Percentiles rank a stretch among this genome's conserved stretches.
These are phyloP conservation scores for Halichoerus grypus DNA, from an alignment of 2,113 vertebrate genomes.

Conservation along the genomic window DNA sequence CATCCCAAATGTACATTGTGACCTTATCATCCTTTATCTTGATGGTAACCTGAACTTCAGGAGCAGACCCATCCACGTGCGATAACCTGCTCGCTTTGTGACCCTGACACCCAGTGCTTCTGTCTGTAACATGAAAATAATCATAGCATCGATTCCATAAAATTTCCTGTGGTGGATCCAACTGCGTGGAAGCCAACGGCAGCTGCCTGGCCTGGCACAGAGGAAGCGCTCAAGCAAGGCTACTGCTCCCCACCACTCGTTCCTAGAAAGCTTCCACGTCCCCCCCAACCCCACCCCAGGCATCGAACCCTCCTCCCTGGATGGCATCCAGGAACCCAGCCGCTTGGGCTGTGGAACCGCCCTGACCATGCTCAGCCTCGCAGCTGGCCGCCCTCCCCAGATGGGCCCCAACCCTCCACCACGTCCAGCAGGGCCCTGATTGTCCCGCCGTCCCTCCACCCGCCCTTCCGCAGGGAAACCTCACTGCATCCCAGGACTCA, in stretches of 20 bases:
- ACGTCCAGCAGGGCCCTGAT: not conserved
- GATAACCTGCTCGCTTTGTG: not conserved
- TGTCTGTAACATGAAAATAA: not conserved
- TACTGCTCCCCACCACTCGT: too few relatives aligned
- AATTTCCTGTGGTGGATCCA: too few relatives aligned
- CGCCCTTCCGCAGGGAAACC: not conserved
- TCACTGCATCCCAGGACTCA: not conserved
- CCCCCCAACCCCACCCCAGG: not conserved
- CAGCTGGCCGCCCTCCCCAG: too few relatives aligned
- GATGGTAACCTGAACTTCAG: not conserved
- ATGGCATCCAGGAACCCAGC: not conserved
- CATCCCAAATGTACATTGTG: not conserved
- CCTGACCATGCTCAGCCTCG: too few relatives aligned
- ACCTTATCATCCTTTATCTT: not conserved
- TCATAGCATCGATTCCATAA: not conserved
- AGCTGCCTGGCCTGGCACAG: too few relatives aligned
- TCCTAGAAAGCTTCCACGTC: not conserved
- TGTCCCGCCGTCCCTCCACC: too few relatives aligned
- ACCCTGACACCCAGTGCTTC: not conserved
- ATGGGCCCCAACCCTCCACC: too few relatives aligned
- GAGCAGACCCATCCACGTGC: not conserved
- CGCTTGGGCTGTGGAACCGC: too few relatives aligned
- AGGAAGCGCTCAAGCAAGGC: too few relatives aligned
- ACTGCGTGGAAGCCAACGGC: too few relatives aligned
- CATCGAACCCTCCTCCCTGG: not conserved